These are phyloP conservation scores for Drosophila auraria DNA, from an alignment of 1,140 invertebrate species.

Conservation along the genomic window DNA sequence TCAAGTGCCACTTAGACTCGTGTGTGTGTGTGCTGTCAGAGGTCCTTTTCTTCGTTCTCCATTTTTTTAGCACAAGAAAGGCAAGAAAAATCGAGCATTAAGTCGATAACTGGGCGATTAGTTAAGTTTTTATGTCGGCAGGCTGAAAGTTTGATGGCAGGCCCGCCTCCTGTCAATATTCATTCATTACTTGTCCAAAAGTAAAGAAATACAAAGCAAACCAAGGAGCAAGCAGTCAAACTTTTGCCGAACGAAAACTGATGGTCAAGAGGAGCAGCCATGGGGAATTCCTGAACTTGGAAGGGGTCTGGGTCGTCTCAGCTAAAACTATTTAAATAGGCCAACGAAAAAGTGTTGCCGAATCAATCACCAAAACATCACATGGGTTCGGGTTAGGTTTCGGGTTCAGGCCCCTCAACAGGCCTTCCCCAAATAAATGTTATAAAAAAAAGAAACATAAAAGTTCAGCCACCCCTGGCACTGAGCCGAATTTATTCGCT, in stretches of 20 bases:
- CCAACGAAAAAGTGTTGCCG: slow-evolving; percentile 4
- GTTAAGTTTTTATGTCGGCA: slow-evolving; percentile 77
- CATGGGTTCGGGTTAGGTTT: background rate
- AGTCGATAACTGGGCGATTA: slow-evolving; percentile 81
- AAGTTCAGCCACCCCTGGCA: slow-evolving; percentile 24
- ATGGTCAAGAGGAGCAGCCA: slow-evolving; percentile 4
- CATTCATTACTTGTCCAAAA: slow-evolving; percentile 74
- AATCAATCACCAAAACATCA: slow-evolving; percentile 43
- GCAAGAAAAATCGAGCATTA: slow-evolving; percentile 70
- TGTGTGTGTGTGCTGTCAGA: slow-evolving; percentile 51
- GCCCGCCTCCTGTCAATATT: slow-evolving; percentile 73
- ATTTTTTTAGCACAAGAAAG: slow-evolving; percentile 42
- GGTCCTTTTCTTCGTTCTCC: slow-evolving; percentile 51
- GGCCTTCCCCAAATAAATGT: slow-evolving; percentile 29
- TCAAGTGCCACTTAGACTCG: slow-evolving; percentile 63
- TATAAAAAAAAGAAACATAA: slow-evolving; percentile 16
- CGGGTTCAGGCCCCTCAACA: slow-evolving; percentile 2
- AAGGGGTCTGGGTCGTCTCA: background rate
- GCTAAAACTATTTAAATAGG: slow-evolving; percentile 15
- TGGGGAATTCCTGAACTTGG: slow-evolving; percentile 7
- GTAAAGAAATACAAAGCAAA: slow-evolving; percentile 37
- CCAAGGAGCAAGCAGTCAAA: slow-evolving; percentile 7
- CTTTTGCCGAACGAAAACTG: slow-evolving; percentile 18
- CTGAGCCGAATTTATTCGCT: slow-evolving; percentile 57
- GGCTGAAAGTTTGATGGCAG: slow-evolving; percentile 44